Base-by-base conservation (phyloP, 2,888 invertebrate genomes). In the Trichogramma evanescens region DNA sequence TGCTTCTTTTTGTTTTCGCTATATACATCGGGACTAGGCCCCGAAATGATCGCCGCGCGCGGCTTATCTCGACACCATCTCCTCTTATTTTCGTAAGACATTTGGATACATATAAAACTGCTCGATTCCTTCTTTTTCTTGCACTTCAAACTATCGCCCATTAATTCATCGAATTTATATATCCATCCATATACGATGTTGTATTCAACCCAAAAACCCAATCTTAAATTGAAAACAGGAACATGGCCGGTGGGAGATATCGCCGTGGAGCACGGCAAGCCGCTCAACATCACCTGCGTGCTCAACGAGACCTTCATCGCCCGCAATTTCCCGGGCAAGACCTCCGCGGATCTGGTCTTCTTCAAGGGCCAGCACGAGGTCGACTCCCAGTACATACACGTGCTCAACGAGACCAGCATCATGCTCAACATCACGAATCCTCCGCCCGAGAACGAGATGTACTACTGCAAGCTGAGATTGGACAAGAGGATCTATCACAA, bases 231-330 rank as follows among this genome's bases (percentile, higher is more conserved):
- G 26, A 26, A 26, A 26, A 26, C 68, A 78, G 77, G 71, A 64
- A 78, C 77, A 26, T 72, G 68, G 71, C 87, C 87, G 13, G 75
- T 74, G 60, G 84, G 85, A 58, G 83, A 83, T 69, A 82, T 86
- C 61, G 74, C 79, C 57, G 73, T 89, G 56, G 79, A 80, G 65
- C 81, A 83, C 70, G 88, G 88, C 1, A 70, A 82, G 38, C 80
- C 86, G 3, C 75, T 89, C 68, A 82, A 84, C 70, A 83, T 89
- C 68, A 82, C 79, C 62, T 89, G 89, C 75, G 79, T 83, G 61
- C 79, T 88, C 51, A 78, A 82, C 69, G 79, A 82, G 64, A 70
- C 72, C 39, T 67, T 66, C 39, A 66, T 72, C 63, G 75, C 79
- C 51, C 74, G 79, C 51, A 74, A 79, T 38, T 76, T 79, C 46